Conservation (phyloP, 1,140 invertebrate genomes). For the Drosophila takahashii region DNA sequence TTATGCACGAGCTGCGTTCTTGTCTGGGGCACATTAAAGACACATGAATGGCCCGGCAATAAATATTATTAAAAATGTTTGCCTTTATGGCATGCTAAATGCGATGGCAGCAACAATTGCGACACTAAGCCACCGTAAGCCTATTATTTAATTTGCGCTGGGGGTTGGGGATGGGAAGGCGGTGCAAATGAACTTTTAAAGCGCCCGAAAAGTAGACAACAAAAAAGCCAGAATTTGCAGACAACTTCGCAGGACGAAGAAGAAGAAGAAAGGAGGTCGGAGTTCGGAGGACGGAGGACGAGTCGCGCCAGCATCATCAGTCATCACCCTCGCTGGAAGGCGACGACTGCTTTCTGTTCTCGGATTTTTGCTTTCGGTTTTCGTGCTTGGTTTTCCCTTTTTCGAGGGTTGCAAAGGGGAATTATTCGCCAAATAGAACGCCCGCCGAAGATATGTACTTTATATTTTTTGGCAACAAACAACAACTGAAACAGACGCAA, state of each 20-base stretch:
- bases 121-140: conserved; percentile 78
- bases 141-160: conserved; percentile 77
- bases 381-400: conserved; percentile 3
- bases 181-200: conserved; percentile 77
- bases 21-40: conserved; percentile 82
- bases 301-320: conserved; percentile 72
- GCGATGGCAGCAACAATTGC: conserved; percentile 65
- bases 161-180: neutral
- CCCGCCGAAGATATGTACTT: conserved; percentile 53
- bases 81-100: conserved; percentile 80
- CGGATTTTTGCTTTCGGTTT: neutral
- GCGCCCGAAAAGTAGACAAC: conserved; percentile 73
- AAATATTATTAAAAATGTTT: conserved; percentile 78
- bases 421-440: conserved; percentile 31
- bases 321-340: conserved; percentile 74
- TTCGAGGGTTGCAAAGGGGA: conserved; percentile 73
- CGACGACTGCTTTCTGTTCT: conserved; percentile 21
- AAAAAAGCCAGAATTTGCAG: conserved; percentile 54
- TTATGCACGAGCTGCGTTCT: conserved; percentile 80
- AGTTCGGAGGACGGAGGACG: neutral
- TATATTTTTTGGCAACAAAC: conserved; percentile 61
- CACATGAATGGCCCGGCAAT: conserved; percentile 81
- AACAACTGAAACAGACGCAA: conserved; percentile 65
- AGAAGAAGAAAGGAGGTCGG: neutral
- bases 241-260: conserved; percentile 19